phyloP scores from a whole-genome alignment of 2,888 invertebrate species.

The Dexiosoma caninum region DNA sequence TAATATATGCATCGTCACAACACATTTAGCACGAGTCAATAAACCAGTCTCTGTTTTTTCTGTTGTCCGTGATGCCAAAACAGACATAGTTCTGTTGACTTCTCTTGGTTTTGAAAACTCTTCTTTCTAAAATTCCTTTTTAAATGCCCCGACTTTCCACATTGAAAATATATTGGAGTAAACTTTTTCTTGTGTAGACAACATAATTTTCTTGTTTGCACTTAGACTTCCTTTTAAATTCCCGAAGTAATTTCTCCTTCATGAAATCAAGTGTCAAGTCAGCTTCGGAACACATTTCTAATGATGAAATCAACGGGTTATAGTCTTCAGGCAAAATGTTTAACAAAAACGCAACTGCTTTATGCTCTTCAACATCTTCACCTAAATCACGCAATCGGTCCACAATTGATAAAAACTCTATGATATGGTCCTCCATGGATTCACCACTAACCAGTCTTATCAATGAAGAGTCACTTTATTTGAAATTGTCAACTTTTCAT shows the following conservation, averaged over 20 bases:
- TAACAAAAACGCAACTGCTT: conserved; percentile 24
- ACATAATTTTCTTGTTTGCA: too few species aligned
- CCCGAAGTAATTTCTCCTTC: conserved; percentile 31
- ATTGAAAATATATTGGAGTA: conserved; percentile 13
- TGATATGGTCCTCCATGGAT: conserved; percentile 27
- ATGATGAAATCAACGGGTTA: conserved; percentile 8
- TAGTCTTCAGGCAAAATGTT: conserved; percentile 33
- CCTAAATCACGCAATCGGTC: conserved; percentile 41
- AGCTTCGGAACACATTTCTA: conserved; percentile 22
- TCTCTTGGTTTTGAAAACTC: too few species aligned
- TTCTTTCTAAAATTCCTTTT: conserved; percentile 13
- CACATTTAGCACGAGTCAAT: conserved; percentile 32
- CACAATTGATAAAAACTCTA: conserved; percentile 27
- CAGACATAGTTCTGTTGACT: conserved; percentile 10
- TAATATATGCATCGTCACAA: conserved; percentile 5
- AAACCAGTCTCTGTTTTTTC: conserved; percentile 17
- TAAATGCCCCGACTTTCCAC: conserved; percentile 20
- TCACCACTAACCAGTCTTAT: not conserved
- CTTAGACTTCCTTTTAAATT: conserved; percentile 28
- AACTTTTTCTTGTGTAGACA: conserved; percentile 1
- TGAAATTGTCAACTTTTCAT: conserved; percentile 6
- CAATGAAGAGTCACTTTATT: conserved; percentile 15
- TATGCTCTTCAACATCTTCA: conserved; percentile 18
- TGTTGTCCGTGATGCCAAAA: not conserved
- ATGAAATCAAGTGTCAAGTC: conserved; percentile 25